Base-by-base conservation (phyloP, 1,140 invertebrate species). In the Hyphantria cunea region DNA sequence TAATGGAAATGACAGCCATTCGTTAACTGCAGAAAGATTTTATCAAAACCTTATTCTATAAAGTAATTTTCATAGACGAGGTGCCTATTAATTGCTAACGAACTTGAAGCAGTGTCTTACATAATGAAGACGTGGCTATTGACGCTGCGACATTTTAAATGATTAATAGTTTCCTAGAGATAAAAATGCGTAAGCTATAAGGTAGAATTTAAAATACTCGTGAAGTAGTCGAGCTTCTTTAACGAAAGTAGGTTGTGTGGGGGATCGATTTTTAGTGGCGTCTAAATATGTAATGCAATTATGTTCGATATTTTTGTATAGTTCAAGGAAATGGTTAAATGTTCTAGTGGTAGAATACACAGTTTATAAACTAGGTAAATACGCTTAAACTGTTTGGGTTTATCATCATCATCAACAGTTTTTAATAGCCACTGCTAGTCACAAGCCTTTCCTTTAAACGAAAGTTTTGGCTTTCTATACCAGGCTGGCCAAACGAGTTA, bases 121-220 rank as follows among this genome's bases (percentile, higher is more conserved):
- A 42, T 56, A 56, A 56, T 56, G 53, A 56, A 56, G 42, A 56
- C 53, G 25, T 54, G 39, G 39, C n/a, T 44, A 54, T 56, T 56
- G 44, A 37, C 13, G 32, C 10, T n/a, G 41, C 53, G 53, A 56
- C 45, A 56, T 56, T 34, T 11, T 47, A 56, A 41, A 56, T 56
- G 53, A 56, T 56, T 47, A 56, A 56, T 56, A 47, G 53, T 56
- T 56, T 56, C 53, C 42, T 48, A 58, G 44, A 58, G 45, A 58
- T 58, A 32, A 48, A 33, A 33, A 31, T 37, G 33, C 37, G 17
- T 44, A 6, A 48, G 33, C 45, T 56, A 47, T 58, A 48, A 58
- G 39, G 33, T 11, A 11, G 44, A 49, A 17, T 48, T 56, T 48
- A 39, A 48, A 13, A 25, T 14, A 0, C 15, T 17, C 33, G 41